Conservation (phyloP, 1,140 invertebrate genomes). For the Drosophila kohkoa region DNA sequence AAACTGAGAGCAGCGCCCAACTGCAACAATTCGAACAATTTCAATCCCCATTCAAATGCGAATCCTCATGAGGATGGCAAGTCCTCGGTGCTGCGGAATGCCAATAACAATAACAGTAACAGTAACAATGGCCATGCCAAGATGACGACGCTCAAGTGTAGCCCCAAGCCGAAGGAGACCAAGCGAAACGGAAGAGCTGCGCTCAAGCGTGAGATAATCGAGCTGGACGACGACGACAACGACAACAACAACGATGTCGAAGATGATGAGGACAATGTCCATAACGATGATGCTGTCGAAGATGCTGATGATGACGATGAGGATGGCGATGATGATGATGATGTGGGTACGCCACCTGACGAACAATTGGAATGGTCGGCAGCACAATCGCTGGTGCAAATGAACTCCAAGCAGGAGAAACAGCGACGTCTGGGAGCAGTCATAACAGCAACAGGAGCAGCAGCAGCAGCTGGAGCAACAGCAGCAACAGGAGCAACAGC, state of each 20-base stretch:
- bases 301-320: conserved; percentile 25
- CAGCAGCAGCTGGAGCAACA: neutral
- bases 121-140: conserved; percentile 39
- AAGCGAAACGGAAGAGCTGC: conserved; percentile 55
- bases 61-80: conserved; percentile 47
- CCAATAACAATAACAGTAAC: conserved; percentile 64
- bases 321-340: conserved; percentile 29
- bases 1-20: conserved; percentile 46
- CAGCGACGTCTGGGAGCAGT: conserved; percentile 53
- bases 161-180: conserved; percentile 42
- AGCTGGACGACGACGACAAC: conserved; percentile 60
- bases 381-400: conserved; percentile 81
- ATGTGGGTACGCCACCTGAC: conserved; percentile 31
- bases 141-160: conserved; percentile 49
- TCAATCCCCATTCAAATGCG: conserved; percentile 12
- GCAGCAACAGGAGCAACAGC: conserved; percentile 14
- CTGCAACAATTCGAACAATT: conserved; percentile 3
- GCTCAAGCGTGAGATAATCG: conserved; percentile 70
- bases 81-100: conserved; percentile 66
- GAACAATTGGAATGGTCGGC: conserved; percentile 79
- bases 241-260: conserved; percentile 30
- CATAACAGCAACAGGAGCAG: conserved; percentile 7
- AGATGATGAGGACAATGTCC: conserved; percentile 25
- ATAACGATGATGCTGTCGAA: conserved; percentile 13
- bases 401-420: conserved; percentile 82